A percentile compares a stretch with the other conserved stretches of the same genome.
Evolutionary conservation across 1,140 invertebrate genomes (phyloP).

Genomic region (Sarcophaga peregrina): DNA sequence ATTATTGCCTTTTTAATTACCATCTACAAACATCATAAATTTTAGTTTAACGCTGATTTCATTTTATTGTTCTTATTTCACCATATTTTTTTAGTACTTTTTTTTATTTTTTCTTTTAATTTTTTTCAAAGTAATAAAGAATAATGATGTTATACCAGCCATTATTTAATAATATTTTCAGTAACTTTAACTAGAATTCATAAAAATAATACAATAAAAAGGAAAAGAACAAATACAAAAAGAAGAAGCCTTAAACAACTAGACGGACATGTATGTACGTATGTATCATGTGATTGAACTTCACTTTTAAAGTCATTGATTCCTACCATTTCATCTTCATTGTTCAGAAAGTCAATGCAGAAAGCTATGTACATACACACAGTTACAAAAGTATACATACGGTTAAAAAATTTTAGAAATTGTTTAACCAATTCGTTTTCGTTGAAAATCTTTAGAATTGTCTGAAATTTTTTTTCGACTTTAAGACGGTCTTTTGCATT

Average conservation of each 20-base stretch:
- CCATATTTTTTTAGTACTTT: no score
- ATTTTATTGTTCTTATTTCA: background rate
- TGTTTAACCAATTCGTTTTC: no score
- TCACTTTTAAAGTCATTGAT: background rate
- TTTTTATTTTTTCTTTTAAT: no score
- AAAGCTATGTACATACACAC: no score
- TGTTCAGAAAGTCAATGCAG: background rate
- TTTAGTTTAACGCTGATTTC: constrained; percentile 11
- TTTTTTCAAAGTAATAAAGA: background rate
- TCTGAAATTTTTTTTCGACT: no score
- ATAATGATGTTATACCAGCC: constrained; percentile 3
- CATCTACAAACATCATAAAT: background rate
- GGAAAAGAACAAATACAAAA: background rate
- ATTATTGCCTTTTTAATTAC: background rate
- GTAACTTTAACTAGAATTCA: background rate
- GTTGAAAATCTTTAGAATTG: no score
- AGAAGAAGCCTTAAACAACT: background rate
- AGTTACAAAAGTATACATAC: no score
- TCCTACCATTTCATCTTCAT: background rate
- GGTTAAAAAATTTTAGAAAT: no score
- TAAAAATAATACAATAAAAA: background rate
- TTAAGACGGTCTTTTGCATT: no score
- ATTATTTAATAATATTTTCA: constrained; percentile 1
- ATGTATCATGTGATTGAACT: constrained; percentile 2
- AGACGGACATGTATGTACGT: no score